Evolutionary conservation across 2,888 invertebrate species (phyloP).

Genomic region (Steinernema hermaphroditum): DNA sequence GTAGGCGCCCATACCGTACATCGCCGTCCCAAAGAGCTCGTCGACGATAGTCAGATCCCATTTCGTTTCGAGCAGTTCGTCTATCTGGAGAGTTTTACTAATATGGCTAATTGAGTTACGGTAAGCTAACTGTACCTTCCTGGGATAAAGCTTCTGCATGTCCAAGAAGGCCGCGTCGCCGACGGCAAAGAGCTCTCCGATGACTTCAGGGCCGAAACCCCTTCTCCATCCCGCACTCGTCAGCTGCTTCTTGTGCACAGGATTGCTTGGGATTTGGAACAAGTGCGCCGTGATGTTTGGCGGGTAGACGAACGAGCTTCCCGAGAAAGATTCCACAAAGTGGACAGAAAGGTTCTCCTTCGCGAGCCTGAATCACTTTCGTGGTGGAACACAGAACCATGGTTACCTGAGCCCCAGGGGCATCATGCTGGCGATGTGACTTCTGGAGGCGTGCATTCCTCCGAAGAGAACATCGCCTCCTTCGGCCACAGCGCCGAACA

Average conservation of each 20-base stretch:
- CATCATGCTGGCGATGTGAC: conserved; percentile 11
- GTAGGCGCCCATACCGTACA: conserved; percentile 16
- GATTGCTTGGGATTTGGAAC: not conserved
- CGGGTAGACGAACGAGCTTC: not conserved
- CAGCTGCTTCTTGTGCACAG: conserved; percentile 6
- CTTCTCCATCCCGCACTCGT: conserved; percentile 2
- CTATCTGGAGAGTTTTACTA: conserved; percentile 1
- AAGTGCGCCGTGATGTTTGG: not conserved
- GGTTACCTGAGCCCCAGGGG: not conserved
- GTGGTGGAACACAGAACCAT: not conserved
- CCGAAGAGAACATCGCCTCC: conserved; percentile 3
- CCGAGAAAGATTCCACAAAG: conserved; percentile 3
- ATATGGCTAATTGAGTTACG: no score
- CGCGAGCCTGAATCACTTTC: not conserved
- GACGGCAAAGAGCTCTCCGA: not conserved
- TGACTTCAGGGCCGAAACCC: not conserved
- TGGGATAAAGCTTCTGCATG: not conserved
- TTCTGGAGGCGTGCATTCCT: conserved; percentile 17
- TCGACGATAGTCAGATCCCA: not conserved
- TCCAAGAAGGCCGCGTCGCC: conserved; percentile 1
- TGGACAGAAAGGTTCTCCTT: not conserved
- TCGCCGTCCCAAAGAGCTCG: not conserved
- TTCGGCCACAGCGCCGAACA: not conserved
- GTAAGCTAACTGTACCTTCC: no score
- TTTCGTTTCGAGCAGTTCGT: not conserved